Evolutionary conservation across 2,888 invertebrate genomes (phyloP), one percentile per base, ranked within the genome.

Genomic region (Thymelicus acteon): DNA sequence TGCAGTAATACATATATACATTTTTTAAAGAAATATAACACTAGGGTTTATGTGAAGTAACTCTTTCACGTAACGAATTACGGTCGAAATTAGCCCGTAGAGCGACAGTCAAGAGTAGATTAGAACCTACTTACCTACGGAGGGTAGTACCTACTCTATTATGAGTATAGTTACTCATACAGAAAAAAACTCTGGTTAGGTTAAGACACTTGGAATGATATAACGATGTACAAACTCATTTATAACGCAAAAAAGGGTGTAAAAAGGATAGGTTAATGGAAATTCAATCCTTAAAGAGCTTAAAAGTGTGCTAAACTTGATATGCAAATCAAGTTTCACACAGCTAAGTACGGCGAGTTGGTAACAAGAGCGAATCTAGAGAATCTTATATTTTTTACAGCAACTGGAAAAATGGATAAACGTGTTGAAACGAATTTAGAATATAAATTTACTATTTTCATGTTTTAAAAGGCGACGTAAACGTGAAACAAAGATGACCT

Each of bases 401-500:
- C 54, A 7, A 24, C 54, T 54, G 24, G 19, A 24, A 54, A 54
- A 12, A n/a, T 8, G 24, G 19, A 24, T 31, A 54, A 12, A n/a
- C 2, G 54, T 24, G 24, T 10, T 54, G 19, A 52, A 52, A 52
- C 49, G 19, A 52, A 54, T 54, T 19, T 52, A 19, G 52, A 52
- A 48, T 48, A 13, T n/a, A 52, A 19, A 13, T 52, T 48, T 48
- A 19, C 4, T 52, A 7, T 13, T 0, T 19, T 52, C 19, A 8
- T 49, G 2, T 19, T 52, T 52, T 8, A 52, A 52, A 52, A 52
- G 52, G 6, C 8, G 52, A 52, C 52, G 19, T 8, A 52, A 52
- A 7, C 57, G 57, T 44, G 2, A 31, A 57, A 39, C 39, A 58
- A 31, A 37, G 58, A 39, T 79, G 78, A 82, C 79, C 81, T 78